These are phyloP conservation scores for Danio choprae DNA, from an alignment of 2,797 vertebrate species.

Conservation along the genomic window DNA sequence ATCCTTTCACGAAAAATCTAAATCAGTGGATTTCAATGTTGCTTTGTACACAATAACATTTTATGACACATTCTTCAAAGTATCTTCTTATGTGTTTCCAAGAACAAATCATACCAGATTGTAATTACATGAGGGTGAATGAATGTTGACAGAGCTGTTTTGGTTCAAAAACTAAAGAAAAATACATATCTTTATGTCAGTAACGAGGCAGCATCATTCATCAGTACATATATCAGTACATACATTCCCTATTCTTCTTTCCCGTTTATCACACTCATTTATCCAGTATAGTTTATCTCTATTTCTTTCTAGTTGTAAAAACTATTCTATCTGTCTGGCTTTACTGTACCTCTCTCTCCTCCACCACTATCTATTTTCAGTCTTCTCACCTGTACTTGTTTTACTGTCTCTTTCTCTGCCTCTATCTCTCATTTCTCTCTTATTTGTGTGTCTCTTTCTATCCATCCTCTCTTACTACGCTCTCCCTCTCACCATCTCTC, in stretches of 20 bases:
- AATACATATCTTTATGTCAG: not conserved
- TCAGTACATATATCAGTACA: not conserved
- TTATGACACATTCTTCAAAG: not conserved
- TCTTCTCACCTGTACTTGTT: slow-evolving; percentile 29
- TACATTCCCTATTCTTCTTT: not conserved
- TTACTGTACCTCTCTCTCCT: not conserved
- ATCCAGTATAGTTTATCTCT: slow-evolving; percentile 10
- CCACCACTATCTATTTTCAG: slow-evolving; percentile 31
- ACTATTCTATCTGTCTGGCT: slow-evolving; percentile 29
- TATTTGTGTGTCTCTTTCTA: slow-evolving; percentile 32
- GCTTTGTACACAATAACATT: not conserved
- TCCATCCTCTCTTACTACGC: slow-evolving; percentile 7
- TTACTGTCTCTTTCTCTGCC: slow-evolving; percentile 20
- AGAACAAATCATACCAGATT: not conserved
- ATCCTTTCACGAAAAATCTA: not conserved
- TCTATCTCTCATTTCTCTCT: slow-evolving; percentile 20
- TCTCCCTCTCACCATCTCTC: slow-evolving; percentile 18
- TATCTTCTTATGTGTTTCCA: not conserved
- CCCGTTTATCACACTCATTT: slow-evolving; percentile 31
- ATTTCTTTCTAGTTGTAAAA: slow-evolving; percentile 8
- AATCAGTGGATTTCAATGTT: not conserved
- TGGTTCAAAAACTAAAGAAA: not conserved
- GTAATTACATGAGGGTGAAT: not conserved
- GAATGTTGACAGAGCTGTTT: not conserved
- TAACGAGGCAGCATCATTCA: not conserved